Evolutionary conservation across 2,113 vertebrate species (phyloP).

Genomic region (Toxotes jaculatrix): DNA sequence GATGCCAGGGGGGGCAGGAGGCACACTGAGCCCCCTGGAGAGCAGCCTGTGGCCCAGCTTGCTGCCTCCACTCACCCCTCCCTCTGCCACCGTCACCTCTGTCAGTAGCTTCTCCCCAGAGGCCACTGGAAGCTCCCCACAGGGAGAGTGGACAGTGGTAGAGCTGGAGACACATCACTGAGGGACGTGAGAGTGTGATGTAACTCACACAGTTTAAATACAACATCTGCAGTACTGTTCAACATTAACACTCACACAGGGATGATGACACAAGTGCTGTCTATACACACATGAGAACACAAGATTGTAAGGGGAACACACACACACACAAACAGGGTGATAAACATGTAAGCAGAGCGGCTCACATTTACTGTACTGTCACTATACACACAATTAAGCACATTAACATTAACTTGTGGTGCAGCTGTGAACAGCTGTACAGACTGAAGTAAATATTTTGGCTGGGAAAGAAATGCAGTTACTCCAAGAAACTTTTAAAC

Average conservation of each 20-base stretch:
- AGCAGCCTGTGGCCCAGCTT: constrained; percentile 90
- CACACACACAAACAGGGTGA: not conserved
- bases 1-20: constrained; percentile 78
- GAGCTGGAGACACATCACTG: constrained; percentile 94
- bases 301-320: not conserved
- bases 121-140: constrained; percentile 86
- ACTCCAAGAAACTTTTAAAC: not conserved
- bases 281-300: not conserved
- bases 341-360: not conserved
- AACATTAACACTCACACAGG: not conserved
- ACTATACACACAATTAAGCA: not conserved
- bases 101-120: constrained; percentile 94
- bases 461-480: not conserved
- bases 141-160: constrained; percentile 94
- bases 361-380: not conserved
- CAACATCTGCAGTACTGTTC: not conserved
- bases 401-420: not conserved
- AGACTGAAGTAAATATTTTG: not conserved
- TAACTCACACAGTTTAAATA: not conserved
- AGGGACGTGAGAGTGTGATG: constrained; percentile 28
- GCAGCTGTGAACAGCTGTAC: not conserved
- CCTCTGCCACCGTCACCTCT: constrained; percentile 91
- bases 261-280: constrained; percentile 1
- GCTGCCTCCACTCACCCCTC: constrained; percentile 89
- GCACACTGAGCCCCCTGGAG: constrained; percentile 88